Percentiles rank a stretch among this genome's conserved stretches.
Conservation (phyloP, 2,888 invertebrate species). For the Cistogaster globosa region DNA sequence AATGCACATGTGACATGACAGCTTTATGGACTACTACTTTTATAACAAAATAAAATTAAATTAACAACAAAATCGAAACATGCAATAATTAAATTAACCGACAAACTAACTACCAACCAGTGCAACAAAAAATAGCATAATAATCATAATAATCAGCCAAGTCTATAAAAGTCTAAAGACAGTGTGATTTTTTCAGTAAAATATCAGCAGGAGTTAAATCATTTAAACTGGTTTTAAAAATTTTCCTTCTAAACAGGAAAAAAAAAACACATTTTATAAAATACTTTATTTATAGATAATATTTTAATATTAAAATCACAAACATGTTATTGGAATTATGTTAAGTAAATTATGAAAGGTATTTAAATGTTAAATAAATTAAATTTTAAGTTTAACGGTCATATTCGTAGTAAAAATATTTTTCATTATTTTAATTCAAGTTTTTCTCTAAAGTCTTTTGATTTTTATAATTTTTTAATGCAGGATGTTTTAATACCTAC, state of each 20-base stretch:
- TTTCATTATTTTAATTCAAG: too few species aligned
- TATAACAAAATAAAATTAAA: conserved; percentile 2
- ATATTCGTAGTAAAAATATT: too few species aligned
- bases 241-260: background rate
- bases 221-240: conserved; percentile 55
- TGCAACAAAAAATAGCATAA: conserved; percentile 13
- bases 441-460: conserved; percentile 49
- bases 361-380: too few species aligned
- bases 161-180: conserved; percentile 31
- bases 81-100: conserved; percentile 48
- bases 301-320: too few species aligned
- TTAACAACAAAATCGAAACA: conserved; percentile 29
- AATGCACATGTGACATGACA: conserved; percentile 61
- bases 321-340: too few species aligned
- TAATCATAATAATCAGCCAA: conserved; percentile 27
- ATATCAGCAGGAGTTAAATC: conserved; percentile 61
- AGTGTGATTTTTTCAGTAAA: conserved; percentile 52
- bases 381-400: too few species aligned
- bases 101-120: conserved; percentile 1
- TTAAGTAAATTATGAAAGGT: too few species aligned
- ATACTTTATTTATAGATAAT: too few species aligned
- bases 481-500: too few species aligned
- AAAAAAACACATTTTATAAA: background rate
- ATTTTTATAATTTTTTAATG: too few species aligned
- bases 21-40: conserved; percentile 59